phyloP scores from a whole-genome alignment of 1,140 invertebrate species.

The Cotesia vestalis region DNA sequence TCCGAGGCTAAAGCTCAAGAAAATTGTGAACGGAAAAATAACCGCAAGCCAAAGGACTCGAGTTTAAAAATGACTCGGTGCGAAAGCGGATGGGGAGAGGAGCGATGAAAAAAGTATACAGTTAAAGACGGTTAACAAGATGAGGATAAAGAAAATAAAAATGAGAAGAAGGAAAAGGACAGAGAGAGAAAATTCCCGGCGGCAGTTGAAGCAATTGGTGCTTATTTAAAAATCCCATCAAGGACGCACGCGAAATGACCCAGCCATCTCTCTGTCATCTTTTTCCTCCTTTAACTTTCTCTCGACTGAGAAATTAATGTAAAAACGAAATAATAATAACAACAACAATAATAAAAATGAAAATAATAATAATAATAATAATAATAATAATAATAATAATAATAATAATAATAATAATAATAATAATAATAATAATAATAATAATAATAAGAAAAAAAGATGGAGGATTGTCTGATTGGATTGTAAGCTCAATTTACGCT shows the following conservation, averaged over 20 bases:
- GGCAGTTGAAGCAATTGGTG: conserved; percentile 62
- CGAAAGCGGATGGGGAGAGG: too few relatives aligned
- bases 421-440: conserved; percentile 35
- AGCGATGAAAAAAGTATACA: conserved; percentile 14
- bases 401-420: conserved; percentile 25
- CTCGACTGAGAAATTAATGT: not conserved
- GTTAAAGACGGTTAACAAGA: conserved; percentile 3
- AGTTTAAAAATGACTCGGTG: conserved; percentile 10
- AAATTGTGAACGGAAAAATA: not conserved
- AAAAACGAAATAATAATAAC: not conserved
- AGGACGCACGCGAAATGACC: conserved; percentile 59
- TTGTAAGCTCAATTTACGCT: conserved; percentile 62
- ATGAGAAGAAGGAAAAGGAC: conserved; percentile 2
- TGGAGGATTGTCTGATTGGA: conserved; percentile 54
- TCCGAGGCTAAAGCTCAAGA: too few relatives aligned
- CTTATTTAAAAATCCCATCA: conserved; percentile 66
- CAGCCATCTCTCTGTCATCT: conserved; percentile 39
- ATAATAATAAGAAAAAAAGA: conserved; percentile 23
- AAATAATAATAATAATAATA: conserved; percentile 37
- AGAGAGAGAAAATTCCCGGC: conserved; percentile 45
- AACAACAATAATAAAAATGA: too few relatives aligned
- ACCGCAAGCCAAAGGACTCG: not conserved
- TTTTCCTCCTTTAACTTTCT: conserved; percentile 34
- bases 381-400: conserved; percentile 28
- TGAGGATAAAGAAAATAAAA: not conserved